phyloP scores from a whole-genome alignment of 2,113 vertebrate species.

The Percina caprodes region DNA sequence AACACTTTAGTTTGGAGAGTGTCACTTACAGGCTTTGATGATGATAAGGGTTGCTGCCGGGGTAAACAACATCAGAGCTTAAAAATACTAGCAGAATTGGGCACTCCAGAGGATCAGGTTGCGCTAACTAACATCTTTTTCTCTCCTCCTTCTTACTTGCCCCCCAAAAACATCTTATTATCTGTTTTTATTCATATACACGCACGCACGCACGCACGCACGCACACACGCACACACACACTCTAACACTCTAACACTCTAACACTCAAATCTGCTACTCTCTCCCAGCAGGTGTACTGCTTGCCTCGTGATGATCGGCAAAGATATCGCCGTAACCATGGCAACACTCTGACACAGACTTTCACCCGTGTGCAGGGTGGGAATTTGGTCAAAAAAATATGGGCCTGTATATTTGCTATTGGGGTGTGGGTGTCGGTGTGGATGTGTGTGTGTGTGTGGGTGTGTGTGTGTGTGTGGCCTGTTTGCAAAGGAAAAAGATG shows the following conservation, averaged over 20 bases:
- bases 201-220: background rate
- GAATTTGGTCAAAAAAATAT: slow-evolving; percentile 10
- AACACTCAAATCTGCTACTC: too few species aligned
- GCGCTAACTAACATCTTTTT: slow-evolving; percentile 16
- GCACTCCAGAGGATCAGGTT: slow-evolving; percentile 52
- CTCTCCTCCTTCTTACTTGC: background rate
- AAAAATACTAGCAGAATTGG: slow-evolving; percentile 58
- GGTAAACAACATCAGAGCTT: slow-evolving; percentile 68
- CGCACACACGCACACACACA: slow-evolving; percentile 9
- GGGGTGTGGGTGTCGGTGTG: too few species aligned
- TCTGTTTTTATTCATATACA: background rate
- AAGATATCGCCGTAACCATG: slow-evolving; percentile 62
- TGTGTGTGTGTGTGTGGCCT: background rate
- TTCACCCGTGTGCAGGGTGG: slow-evolving; percentile 9
- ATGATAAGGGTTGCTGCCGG: slow-evolving; percentile 66
- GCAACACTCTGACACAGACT: slow-evolving; percentile 63
- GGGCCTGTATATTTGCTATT: too few species aligned
- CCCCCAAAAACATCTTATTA: slow-evolving; percentile 34
- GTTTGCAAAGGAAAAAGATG: background rate
- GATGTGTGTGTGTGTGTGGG: too few species aligned
- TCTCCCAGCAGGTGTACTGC: slow-evolving; percentile 50
- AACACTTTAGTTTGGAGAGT: slow-evolving; percentile 58
- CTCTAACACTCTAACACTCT: too few species aligned
- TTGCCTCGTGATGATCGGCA: slow-evolving; percentile 45
- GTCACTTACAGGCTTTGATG: slow-evolving; percentile 74